phyloP scores from a whole-genome alignment of 2,888 invertebrate genomes.

The Agrotis exclamationis region DNA sequence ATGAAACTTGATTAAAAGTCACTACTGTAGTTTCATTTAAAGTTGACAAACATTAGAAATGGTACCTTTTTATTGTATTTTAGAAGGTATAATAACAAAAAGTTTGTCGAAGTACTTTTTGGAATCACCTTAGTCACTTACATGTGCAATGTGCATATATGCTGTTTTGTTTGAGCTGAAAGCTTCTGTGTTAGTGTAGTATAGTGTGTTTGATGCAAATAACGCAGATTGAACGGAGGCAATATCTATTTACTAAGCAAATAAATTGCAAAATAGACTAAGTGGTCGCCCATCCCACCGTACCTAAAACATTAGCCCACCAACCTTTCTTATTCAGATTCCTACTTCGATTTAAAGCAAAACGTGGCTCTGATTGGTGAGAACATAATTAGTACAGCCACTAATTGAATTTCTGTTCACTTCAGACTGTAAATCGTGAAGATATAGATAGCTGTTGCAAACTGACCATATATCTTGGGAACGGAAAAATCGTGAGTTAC shows the following conservation, averaged over 20 bases:
- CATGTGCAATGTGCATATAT: background rate
- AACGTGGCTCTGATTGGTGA: slow-evolving; percentile 61
- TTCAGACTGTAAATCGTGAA: slow-evolving; percentile 55
- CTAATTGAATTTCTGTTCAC: slow-evolving; percentile 60
- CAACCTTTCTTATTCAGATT: slow-evolving; percentile 18
- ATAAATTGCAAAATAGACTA: slow-evolving; percentile 3
- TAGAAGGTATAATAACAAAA: background rate
- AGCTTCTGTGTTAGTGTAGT: background rate
- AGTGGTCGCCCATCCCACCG: background rate
- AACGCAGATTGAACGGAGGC: background rate
- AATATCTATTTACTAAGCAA: background rate
- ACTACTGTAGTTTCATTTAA: background rate
- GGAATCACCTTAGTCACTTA: background rate
- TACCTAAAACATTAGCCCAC: slow-evolving; percentile 26
- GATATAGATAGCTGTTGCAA: slow-evolving; percentile 53
- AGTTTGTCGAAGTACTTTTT: too few relatives aligned
- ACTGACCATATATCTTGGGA: slow-evolving; percentile 61
- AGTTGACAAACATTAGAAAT: background rate
- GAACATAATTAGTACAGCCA: slow-evolving; percentile 55
- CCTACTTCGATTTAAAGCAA: slow-evolving; percentile 41
- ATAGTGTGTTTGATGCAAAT: background rate
- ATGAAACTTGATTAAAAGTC: background rate
- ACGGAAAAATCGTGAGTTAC: slow-evolving; percentile 62
- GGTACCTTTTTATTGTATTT: background rate
- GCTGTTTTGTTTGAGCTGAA: background rate